Evolutionary conservation across 2,113 vertebrate genomes (phyloP).

Genomic region (Symphodus melops): DNA sequence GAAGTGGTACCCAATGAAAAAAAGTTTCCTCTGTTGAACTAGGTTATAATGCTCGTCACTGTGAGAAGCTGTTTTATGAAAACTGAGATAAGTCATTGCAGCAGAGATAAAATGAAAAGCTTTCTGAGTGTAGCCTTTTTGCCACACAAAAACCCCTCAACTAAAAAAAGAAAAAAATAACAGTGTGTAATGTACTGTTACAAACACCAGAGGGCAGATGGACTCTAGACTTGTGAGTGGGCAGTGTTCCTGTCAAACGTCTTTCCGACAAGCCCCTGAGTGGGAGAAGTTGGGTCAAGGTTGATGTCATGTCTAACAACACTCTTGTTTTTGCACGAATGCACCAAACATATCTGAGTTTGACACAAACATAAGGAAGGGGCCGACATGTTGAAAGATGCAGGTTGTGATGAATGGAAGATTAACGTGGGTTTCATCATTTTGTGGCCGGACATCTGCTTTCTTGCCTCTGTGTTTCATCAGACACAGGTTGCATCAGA

Average conservation of each 20-base stretch:
- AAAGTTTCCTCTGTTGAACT: too few species aligned
- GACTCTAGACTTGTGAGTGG: conserved; percentile 1
- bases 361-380: neutral
- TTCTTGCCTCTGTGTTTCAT: conserved; percentile 57
- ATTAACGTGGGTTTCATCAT: conserved; percentile 42
- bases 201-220: conserved; percentile 55
- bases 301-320: neutral
- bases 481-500: conserved; percentile 58
- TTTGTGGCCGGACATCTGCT: neutral
- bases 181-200: neutral
- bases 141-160: too few species aligned
- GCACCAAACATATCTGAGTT: neutral
- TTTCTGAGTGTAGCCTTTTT: too few species aligned
- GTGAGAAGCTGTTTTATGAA: neutral
- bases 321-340: neutral
- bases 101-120: neutral
- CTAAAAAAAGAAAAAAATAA: neutral
- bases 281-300: neutral
- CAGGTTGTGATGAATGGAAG: neutral
- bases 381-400: neutral
- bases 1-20: too few species aligned
- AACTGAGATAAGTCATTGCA: neutral
- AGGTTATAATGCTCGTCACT: too few species aligned
- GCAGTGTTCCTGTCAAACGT: neutral
- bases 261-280: neutral